These are phyloP conservation scores for Saimiri boliviensis DNA, from an alignment of 2,113 vertebrate species.

Conservation along the genomic window DNA sequence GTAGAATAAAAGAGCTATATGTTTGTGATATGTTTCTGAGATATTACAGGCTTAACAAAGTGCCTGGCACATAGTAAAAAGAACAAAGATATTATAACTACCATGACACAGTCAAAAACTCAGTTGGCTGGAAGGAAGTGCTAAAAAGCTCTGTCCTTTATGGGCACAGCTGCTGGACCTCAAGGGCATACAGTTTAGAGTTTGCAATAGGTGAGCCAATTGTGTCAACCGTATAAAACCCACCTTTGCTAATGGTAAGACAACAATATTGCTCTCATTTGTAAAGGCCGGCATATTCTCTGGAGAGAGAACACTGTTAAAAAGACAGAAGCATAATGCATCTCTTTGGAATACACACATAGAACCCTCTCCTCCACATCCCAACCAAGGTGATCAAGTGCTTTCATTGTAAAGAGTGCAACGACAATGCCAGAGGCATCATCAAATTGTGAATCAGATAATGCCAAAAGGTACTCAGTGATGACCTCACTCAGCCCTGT, in stretches of 20 bases:
- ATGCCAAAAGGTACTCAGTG: not conserved
- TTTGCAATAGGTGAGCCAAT: too few relatives aligned
- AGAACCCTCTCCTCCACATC: not conserved
- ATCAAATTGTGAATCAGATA: constrained; percentile 26
- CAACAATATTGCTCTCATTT: not conserved
- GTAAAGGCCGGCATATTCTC: not conserved
- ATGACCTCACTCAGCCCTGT: not conserved
- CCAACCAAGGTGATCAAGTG: not conserved
- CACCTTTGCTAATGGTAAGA: not conserved
- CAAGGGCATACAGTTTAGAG: not conserved
- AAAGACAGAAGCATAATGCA: not conserved
- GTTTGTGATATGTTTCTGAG: not conserved
- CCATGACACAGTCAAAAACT: not conserved
- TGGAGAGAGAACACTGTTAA: not conserved
- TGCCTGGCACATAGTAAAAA: not conserved
- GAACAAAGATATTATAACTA: not conserved
- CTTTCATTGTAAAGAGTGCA: not conserved
- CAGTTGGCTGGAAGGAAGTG: not conserved
- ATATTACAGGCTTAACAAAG: not conserved
- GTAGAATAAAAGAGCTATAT: not conserved
- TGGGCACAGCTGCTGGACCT: not conserved
- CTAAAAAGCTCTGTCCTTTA: not conserved
- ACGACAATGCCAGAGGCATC: not conserved
- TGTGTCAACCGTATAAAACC: not conserved
- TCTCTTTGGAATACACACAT: not conserved